Evolutionary conservation across 2,797 vertebrate genomes (phyloP), one percentile per base, ranked within the genome.

Genomic region (Tapirus indicus): DNA sequence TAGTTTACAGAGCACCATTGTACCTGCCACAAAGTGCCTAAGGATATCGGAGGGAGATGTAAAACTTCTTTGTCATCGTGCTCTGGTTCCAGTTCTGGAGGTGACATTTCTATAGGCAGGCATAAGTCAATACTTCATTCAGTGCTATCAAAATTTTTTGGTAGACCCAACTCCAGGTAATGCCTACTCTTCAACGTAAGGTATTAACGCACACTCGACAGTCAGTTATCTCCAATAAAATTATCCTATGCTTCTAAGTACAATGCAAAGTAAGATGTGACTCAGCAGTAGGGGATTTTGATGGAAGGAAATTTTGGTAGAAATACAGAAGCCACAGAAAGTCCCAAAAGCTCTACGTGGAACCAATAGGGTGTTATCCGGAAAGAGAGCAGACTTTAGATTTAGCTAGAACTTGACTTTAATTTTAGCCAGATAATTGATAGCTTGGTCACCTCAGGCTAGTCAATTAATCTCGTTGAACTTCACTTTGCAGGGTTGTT

Each of bases 341-440:
- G 9, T 49, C 7, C 32, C n/a, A 41, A 25, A 16, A 62, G 23
- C 10, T 68, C 52, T 86, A 16, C 2, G 20, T 32, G n/a, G 41
- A 88, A 82, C 41, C 14, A 62, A 62, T 49, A 54, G n/a, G 2
- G 9, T 92, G 5, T 62, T 68, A 21, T 80, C 16, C 68, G 20
- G 64, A 62, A 89, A 78, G 17, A 89, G 12, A 20, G 35, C 23
- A 54, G n/a, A 75, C 21, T 56, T 83, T 64, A 58, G 10, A 56
- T 14, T 77, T 91, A 58, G 47, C 64, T 64, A 77, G n/a, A 91
- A 56, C 60, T 95, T 93, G 7, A 88, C 25, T 91, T 91, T 58
- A 62, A 58, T 88, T 38, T 88, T 60, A 68, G 25, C 41, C 11
- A 80, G 7, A 27, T 79, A 56, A 52, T 56, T 83, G 84, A 90